phyloP scores from a whole-genome alignment of 1,140 invertebrate species.

The Leptinotarsa texana region DNA sequence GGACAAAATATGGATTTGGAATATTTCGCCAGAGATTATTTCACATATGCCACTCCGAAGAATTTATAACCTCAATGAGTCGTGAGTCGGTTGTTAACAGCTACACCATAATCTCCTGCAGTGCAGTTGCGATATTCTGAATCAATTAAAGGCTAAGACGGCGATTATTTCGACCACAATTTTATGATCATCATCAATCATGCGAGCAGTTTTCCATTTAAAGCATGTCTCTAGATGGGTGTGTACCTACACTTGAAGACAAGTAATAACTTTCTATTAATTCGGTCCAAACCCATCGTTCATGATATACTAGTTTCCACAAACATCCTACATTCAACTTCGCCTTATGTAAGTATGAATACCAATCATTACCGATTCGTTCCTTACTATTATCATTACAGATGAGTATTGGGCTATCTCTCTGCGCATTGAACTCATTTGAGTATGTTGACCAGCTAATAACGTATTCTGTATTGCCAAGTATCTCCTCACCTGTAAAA shows the following conservation, averaged over 20 bases:
- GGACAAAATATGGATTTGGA: no score
- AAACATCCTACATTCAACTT: neutral
- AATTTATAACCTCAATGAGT: neutral
- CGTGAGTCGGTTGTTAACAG: neutral
- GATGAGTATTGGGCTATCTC: neutral
- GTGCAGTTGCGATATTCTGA: neutral
- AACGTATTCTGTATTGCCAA: neutral
- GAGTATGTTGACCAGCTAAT: neutral
- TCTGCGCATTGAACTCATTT: neutral
- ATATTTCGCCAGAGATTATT: no score
- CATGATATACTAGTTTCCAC: neutral
- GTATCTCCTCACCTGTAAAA: conserved; percentile 3
- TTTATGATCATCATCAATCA: conserved; percentile 1
- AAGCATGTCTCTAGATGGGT: neutral
- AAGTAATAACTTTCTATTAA: neutral
- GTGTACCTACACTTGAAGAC: neutral
- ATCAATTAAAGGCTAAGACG: neutral
- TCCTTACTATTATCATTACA: neutral
- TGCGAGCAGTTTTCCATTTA: neutral
- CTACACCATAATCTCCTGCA: neutral
- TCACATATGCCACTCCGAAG: no score
- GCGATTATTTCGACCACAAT: neutral
- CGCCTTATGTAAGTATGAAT: neutral
- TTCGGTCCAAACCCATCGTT: neutral
- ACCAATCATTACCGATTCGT: neutral